Evolutionary conservation across 2,888 invertebrate genomes (phyloP).

Genomic region (Caprella mutica): DNA sequence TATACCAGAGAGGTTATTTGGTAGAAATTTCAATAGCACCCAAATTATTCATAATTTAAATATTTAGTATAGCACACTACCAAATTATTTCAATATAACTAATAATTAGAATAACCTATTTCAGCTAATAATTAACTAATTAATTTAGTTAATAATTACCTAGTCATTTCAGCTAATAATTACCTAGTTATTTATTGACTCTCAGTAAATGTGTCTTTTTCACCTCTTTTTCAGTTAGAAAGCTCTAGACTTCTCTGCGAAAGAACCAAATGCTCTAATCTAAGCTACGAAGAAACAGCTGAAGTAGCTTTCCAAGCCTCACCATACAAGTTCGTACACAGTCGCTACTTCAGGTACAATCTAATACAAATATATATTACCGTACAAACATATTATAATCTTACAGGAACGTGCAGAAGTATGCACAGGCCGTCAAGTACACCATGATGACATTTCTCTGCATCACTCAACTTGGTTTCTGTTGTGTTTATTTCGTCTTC

Average conservation of each 20-base stretch:
- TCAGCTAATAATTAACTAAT: too few species aligned
- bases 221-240: slow-evolving; percentile 27
- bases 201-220: too few species aligned
- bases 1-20: too few species aligned
- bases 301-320: slow-evolving; percentile 52
- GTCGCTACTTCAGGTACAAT: not conserved
- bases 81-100: too few species aligned
- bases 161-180: too few species aligned
- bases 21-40: too few species aligned
- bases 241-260: slow-evolving; percentile 24
- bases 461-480: slow-evolving; percentile 88
- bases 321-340: not conserved
- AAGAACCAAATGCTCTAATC: slow-evolving; percentile 49
- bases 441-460: slow-evolving; percentile 73
- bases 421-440: slow-evolving; percentile 44
- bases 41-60: too few species aligned
- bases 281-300: slow-evolving; percentile 69
- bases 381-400: not conserved
- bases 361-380: not conserved
- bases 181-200: too few species aligned
- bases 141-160: too few species aligned
- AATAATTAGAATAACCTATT: too few species aligned
- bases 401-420: not conserved
- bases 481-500: slow-evolving; percentile 90
- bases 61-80: too few species aligned